Percentiles rank a stretch among this genome's conserved stretches.
Conservation (phyloP, 2,888 invertebrate genomes). For the Heliothis peltigera region DNA sequence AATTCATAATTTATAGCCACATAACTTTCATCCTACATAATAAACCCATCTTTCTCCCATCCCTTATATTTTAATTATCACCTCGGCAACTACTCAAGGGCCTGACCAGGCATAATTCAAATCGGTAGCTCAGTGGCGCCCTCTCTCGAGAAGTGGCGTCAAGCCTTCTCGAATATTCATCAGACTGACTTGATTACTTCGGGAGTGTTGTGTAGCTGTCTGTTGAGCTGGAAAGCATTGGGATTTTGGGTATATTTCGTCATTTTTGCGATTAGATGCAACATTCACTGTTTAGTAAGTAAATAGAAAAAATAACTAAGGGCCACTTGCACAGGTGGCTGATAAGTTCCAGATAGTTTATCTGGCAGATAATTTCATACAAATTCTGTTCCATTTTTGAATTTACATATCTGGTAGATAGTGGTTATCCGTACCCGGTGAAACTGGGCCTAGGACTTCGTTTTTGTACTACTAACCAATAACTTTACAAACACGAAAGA, state of each 20-base stretch:
- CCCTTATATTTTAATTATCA: conserved; percentile 67
- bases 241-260: neutral
- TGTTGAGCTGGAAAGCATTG: conserved; percentile 19
- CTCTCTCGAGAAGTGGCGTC: conserved; percentile 70
- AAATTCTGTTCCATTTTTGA: too few species aligned
- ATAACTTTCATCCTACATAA: neutral
- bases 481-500: too few species aligned
- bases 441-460: too few species aligned
- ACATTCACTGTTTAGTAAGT: too few species aligned
- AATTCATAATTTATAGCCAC: neutral
- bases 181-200: conserved; percentile 77
- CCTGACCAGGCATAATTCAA: conserved; percentile 84
- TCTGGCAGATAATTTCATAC: too few species aligned
- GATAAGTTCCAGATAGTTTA: too few species aligned
- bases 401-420: too few species aligned
- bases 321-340: too few species aligned
- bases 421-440: too few species aligned
- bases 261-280: too few species aligned
- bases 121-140: conserved; percentile 75
- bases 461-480: too few species aligned
- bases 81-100: conserved; percentile 59
- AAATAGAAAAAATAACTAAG: too few species aligned
- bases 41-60: conserved; percentile 3
- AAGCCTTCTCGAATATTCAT: conserved; percentile 85
- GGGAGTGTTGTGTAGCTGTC: conserved; percentile 48